Base-by-base conservation (phyloP, 37 sponge, comb jelly and placozoan genomes). In the Spongilla lacustris region DNA sequence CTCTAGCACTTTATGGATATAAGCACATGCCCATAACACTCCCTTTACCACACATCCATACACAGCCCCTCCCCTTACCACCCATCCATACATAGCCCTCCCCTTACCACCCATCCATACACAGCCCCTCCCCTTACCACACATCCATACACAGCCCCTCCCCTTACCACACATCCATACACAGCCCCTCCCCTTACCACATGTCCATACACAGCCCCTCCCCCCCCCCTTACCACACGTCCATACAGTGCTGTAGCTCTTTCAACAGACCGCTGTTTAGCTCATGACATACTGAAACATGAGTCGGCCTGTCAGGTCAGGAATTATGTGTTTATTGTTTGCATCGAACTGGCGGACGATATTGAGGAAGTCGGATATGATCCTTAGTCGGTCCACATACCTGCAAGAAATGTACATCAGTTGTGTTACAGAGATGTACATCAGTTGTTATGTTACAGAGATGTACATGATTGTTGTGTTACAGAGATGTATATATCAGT, bases 251-350 rank as follows among this genome's bases (percentile, higher is more conserved):
- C 72, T 92, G 79, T 2, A 95, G 36, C 29, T 83, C 87, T 27
- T 81, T 66, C 58, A 91, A 75, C 22, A 95, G 81, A 36, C 75
- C 73, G 26, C 69, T 67, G 49, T 86, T 95, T 24, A 95, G 83
- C 50, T 86, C 25, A 32, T 66, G 14, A 95, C 89, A 76, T 95
- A 89, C 34, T 83, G 86, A 77, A 95, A 95, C 29, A 95, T 95
- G 28, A 75, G 85, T 23, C 86, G 25, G 2, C 86, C 35, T 25
- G 72, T 73, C 9, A 69, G 27, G 4, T 89, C 88, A 22, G 95
- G 90, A 27, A 95, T 74, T 10, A 83, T 66, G 27, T 79, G 74
- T 73, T 91, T 88, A 22, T 31, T 72, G 50, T 74, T 58, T 2
- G 73, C 12, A 67, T 86, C 84, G 26, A 86, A 73, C 13, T 72